Percentiles rank a stretch among this genome's conserved stretches.
phyloP scores from a whole-genome alignment of 2,797 vertebrate species.

The Euthynnus affinis region DNA sequence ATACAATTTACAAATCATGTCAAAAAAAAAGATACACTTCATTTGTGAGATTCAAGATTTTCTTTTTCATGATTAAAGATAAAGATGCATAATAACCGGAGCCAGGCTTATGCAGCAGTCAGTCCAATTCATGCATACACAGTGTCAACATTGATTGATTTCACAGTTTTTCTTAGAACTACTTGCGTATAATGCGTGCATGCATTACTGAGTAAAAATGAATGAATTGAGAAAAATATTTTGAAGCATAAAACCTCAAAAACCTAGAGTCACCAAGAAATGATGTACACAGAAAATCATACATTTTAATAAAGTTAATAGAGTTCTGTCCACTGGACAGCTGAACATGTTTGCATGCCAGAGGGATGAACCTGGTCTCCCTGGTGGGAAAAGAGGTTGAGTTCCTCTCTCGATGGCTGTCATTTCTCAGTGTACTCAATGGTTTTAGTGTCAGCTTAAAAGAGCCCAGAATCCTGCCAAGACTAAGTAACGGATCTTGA shows the following conservation, averaged over 20 bases:
- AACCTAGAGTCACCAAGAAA: background rate
- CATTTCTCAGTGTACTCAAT: conserved; percentile 70
- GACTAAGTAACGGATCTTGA: conserved; percentile 82
- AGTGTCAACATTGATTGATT: background rate
- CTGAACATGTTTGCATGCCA: conserved; percentile 35
- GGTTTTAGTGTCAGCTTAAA: conserved; percentile 83
- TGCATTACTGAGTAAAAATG: background rate
- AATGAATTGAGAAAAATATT: background rate
- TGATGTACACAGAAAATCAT: background rate
- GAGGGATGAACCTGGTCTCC: conserved; percentile 48
- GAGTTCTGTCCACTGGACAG: conserved; percentile 3
- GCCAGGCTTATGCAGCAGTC: background rate
- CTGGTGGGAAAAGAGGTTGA: conserved; percentile 47
- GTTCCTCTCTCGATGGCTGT: conserved; percentile 56
- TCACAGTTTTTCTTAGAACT: background rate
- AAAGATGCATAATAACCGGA: no score
- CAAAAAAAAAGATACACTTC: no score
- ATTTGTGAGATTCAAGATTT: background rate
- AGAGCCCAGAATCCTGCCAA: conserved; percentile 78
- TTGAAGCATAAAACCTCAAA: background rate
- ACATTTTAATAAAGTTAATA: conserved; percentile 1
- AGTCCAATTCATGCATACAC: background rate
- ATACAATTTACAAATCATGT: no score
- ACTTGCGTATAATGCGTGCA: background rate
- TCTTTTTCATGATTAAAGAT: no score